Conservation (phyloP, 2,888 invertebrate species). For the Tineola bisselliella region DNA sequence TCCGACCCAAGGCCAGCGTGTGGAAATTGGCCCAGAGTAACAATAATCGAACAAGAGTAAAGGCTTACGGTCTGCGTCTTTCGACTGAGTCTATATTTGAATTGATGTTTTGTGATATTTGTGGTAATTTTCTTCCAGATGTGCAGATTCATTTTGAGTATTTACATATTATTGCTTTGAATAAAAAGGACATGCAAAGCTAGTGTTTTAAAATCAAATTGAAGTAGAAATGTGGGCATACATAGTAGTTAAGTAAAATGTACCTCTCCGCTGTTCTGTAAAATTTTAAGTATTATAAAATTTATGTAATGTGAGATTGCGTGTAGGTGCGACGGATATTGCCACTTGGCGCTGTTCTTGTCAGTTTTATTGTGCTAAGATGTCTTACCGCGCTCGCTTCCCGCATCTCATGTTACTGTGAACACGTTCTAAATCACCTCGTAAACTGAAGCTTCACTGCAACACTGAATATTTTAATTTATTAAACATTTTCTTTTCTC, state of each 20-base stretch:
- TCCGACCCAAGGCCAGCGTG: no score
- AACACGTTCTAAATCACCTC: slow-evolving; percentile 24
- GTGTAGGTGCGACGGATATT: slow-evolving; percentile 3
- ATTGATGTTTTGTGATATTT: no score
- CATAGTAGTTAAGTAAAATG: background rate
- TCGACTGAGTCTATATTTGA: no score
- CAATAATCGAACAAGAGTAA: no score
- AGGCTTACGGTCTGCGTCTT: no score
- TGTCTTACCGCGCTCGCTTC: slow-evolving; percentile 15
- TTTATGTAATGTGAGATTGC: slow-evolving; percentile 9
- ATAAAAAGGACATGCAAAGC: no score
- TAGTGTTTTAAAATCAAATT: no score
- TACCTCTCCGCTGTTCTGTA: background rate
- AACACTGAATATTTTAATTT: slow-evolving; percentile 6
- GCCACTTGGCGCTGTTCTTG: slow-evolving; percentile 14
- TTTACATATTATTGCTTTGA: no score
- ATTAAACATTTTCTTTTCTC: slow-evolving; percentile 2
- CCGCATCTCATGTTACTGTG: slow-evolving; percentile 18
- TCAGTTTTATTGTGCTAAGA: slow-evolving; percentile 19
- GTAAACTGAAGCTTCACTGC: slow-evolving; percentile 19
- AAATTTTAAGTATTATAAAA: slow-evolving; percentile 2
- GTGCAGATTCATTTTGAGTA: no score
- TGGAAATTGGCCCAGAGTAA: no score
- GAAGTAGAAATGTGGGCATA: no score
- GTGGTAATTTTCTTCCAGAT: no score